Percentiles rank a stretch among this genome's conserved stretches.
These are phyloP conservation scores for Conus ventricosus DNA, from an alignment of 1,140 invertebrate genomes.

Conservation along the genomic window DNA sequence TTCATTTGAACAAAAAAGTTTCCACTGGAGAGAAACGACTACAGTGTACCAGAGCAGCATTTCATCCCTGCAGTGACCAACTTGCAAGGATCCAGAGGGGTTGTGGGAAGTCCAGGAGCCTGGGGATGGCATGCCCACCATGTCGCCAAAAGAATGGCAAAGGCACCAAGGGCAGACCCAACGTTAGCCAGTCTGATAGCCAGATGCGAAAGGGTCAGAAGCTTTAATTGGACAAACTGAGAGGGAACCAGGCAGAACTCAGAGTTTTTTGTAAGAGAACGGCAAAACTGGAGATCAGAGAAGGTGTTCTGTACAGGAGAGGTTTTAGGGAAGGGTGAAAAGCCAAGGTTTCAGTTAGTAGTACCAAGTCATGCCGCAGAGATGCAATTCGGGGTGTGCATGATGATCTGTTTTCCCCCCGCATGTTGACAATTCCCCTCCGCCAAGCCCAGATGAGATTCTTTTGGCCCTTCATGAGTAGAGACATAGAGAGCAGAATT, in stretches of 20 bases:
- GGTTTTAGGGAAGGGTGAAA: not conserved
- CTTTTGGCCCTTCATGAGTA: conserved; percentile 41
- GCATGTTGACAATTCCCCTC: conserved; percentile 32
- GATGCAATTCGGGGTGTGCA: conserved; percentile 28
- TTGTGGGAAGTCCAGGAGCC: not conserved
- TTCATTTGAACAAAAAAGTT: not conserved
- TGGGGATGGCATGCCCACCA: too few species aligned
- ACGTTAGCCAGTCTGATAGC: conserved; percentile 8
- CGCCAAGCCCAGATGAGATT: conserved; percentile 31
- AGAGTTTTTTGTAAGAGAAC: conserved; percentile 30
- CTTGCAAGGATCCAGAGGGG: not conserved
- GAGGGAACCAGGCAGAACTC: not conserved
- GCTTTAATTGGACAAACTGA: conserved; percentile 1
- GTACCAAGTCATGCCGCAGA: too few species aligned
- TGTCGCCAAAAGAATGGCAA: conserved; percentile 33
- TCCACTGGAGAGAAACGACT: not conserved
- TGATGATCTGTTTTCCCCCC: conserved; percentile 40
- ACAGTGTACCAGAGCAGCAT: not conserved
- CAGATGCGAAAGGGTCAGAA: not conserved
- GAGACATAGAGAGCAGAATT: not conserved
- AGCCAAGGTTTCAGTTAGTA: not conserved
- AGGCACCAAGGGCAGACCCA: conserved; percentile 29
- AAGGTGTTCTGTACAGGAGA: conserved; percentile 38
- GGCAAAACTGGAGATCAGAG: conserved; percentile 28
- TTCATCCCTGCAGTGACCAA: conserved; percentile 4